Evolutionary conservation across 1,140 invertebrate genomes (phyloP), one percentile per base, ranked within the genome.

Genomic region (Zaprionus tsacasi): DNA sequence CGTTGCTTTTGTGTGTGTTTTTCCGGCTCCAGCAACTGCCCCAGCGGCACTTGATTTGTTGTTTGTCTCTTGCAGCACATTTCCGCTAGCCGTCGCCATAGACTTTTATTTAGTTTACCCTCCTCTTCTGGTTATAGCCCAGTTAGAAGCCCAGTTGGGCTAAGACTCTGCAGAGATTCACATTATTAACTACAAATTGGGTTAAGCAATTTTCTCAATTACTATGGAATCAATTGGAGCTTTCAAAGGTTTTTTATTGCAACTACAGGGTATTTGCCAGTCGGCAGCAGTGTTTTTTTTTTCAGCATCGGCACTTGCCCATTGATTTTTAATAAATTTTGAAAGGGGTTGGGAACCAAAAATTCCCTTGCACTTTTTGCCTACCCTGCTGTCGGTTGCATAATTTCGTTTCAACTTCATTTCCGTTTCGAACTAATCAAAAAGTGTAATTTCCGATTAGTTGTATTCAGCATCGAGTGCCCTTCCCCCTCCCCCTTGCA

Each of bases 391-490:
- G 45, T 50, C 45, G 56, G 33, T 56, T 90, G 86, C 79, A 89
- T 89, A 89, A 89, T 90, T 90, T 90, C 86, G 82, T 90, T 90
- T 90, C 82, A 79, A 75, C 79, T 90, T 91, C 86, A 90, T 90
- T 90, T 90, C 86, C 86, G 87, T 86, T 90, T 82, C 81, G 79
- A 90, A 90, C 86, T 90, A 90, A 90, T 90, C 86, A 90, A 90
- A 90, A 90, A 90, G 86, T 90, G 86, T 90, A 90, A 90, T 90
- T 90, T 90, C 86, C 86, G 86, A 90, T 87, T 91, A 90, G 87
- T 89, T 80, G 81, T 89, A 83, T 90, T 86, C 81, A 83, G 36
- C 77, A 76, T 82, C 79, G 80, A 77, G 76, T 70, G 77, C 68
- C 43, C 30, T 38, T 21, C 43, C 30, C 52, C 27, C 27, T 30